Base-by-base conservation (phyloP, 2,797 vertebrate species). In the Clangula hyemalis region DNA sequence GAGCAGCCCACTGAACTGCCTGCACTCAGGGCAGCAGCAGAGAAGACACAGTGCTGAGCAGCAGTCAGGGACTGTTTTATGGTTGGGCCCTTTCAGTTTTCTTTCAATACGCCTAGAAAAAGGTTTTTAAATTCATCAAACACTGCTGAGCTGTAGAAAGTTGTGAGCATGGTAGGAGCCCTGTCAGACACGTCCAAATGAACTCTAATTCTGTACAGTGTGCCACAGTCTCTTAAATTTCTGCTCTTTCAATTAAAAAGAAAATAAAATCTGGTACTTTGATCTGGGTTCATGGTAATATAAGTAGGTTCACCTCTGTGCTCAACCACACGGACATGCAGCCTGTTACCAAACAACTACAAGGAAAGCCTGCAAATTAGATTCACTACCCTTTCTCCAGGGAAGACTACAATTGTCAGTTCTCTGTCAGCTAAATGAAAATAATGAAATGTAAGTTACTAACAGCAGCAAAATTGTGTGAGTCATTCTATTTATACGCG, bases 371-470 rank as follows among this genome's bases (percentile, higher is more conserved):
- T 81, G 68, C 56, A 93, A 91, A 95, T 93, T 93, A 92, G 39
- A 85, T 91, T 93, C 81, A 89, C 81, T 94, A 21, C 24, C 4
- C 17, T 61, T 10, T 93, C 81, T 95, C 87, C 51, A 87, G 93
- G 84, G 93, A 94, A 4, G 6, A 70, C 86, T 88, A 56, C 92
- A 72, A 75, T 89, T 96, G 93, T 91, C 83, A 94, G 78, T 73
- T 96, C 89, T 84, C 68, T 92, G 91, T 95, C 87, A 94, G 66
- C 68, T 92, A 86, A 95, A 91, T 80, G 88, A 84, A 95, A 94
- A 92, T 90, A 96, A 91, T 84, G 69, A 95, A 97, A 97, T 82
- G 68, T 82, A 89, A 94, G 65, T 70, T 78, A 93, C 43, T 91
- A 95, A 96, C 87, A 62, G 60, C 47, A 82, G 77, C 45, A 93